A percentile compares a stretch with the other conserved stretches of the same genome.
phyloP scores from a whole-genome alignment of 1,140 invertebrate genomes.

The Teleopsis dalmanni region DNA sequence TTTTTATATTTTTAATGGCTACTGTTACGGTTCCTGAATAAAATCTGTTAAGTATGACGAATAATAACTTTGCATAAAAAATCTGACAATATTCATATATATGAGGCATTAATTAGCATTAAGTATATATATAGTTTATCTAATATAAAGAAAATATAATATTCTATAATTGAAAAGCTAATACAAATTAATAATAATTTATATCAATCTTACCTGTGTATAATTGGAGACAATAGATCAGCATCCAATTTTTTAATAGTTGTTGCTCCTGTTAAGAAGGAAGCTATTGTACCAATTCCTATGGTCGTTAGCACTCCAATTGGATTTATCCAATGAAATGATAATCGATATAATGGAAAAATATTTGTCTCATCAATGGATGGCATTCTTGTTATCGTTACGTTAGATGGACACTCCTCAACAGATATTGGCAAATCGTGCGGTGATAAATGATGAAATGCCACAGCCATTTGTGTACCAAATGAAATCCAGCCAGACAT shows the following conservation, averaged over 20 bases:
- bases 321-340: conserved; percentile 71
- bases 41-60: too few species aligned
- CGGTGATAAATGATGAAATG: conserved; percentile 41
- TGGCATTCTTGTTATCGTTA: conserved; percentile 20
- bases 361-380: conserved; percentile 48
- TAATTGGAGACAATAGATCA: conserved; percentile 54
- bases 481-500: conserved; percentile 52
- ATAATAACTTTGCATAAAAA: too few species aligned
- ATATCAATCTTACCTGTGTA: conserved; percentile 44
- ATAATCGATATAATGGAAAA: conserved; percentile 63
- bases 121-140: too few species aligned
- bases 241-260: conserved; percentile 52
- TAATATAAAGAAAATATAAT: too few species aligned
- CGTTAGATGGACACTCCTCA: conserved; percentile 33
- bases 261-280: conserved; percentile 58
- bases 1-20: too few species aligned
- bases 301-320: conserved; percentile 56
- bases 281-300: conserved; percentile 57
- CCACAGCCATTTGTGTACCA: conserved; percentile 48
- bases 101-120: too few species aligned
- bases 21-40: too few species aligned
- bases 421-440: conserved; percentile 44
- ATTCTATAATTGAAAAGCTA: too few species aligned
- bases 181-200: background rate
- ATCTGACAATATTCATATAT: too few species aligned